Percentiles rank a stretch among this genome's conserved stretches.
phyloP scores from a whole-genome alignment of 1,140 invertebrate species.

The Contarinia nasturtii region DNA sequence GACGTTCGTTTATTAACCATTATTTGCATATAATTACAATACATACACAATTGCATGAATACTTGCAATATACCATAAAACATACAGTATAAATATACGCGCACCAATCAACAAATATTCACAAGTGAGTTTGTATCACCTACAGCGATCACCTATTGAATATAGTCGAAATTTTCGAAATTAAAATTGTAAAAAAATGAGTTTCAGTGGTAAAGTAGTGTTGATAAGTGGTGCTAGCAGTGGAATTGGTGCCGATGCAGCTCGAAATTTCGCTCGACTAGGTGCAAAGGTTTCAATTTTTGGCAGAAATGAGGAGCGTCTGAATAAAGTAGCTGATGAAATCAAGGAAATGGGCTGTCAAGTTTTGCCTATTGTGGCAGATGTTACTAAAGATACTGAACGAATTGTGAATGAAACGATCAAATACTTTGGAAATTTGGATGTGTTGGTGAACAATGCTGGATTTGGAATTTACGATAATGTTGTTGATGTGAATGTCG shows the following conservation, averaged over 20 bases:
- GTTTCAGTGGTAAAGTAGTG: conserved; percentile 38
- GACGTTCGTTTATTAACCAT: too few species aligned
- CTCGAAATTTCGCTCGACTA: conserved; percentile 52
- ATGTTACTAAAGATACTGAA: conserved; percentile 51
- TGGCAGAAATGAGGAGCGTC: conserved; percentile 46
- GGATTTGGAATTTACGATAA: conserved; percentile 61
- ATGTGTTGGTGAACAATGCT: conserved; percentile 74
- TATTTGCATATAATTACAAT: too few species aligned
- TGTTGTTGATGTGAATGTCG: conserved; percentile 65
- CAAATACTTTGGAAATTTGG: conserved; percentile 46
- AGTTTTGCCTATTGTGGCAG: conserved; percentile 17
- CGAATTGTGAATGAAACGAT: conserved; percentile 49
- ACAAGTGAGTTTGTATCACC: too few species aligned
- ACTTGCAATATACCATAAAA: too few species aligned
- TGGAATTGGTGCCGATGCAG: conserved; percentile 69
- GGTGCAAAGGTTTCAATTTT: conserved; percentile 51
- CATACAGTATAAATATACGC: too few species aligned
- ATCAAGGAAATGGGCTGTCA: neutral
- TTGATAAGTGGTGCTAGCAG: conserved; percentile 67
- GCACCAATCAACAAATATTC: too few species aligned
- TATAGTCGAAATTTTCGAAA: too few species aligned
- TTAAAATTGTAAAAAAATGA: conserved; percentile 13
- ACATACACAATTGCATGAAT: too few species aligned
- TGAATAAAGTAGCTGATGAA: conserved; percentile 36
- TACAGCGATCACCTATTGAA: too few species aligned